Evolutionary conservation across 2,797 vertebrate genomes (phyloP).

Genomic region (Tapera naevia): DNA sequence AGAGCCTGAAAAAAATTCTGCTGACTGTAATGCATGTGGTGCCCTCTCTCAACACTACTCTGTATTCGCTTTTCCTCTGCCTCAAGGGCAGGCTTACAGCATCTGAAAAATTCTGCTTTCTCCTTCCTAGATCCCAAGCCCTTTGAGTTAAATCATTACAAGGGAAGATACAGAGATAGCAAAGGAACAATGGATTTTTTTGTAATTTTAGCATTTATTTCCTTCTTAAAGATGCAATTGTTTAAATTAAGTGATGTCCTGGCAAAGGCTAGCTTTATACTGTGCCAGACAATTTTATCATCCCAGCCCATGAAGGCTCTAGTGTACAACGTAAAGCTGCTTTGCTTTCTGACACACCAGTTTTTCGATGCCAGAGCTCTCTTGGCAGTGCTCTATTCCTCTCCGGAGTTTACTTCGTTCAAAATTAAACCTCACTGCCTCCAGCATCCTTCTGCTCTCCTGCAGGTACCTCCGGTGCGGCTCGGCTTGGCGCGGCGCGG

Average conservation of each 20-base stretch:
- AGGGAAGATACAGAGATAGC: conserved; percentile 14
- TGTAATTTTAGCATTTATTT: conserved; percentile 45
- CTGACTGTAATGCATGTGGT: background rate
- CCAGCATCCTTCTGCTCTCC: background rate
- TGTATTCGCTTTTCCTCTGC: background rate
- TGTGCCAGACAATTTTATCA: conserved; percentile 45
- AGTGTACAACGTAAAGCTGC: background rate
- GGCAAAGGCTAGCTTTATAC: background rate
- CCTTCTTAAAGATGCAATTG: conserved; percentile 16
- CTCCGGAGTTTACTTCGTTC: background rate
- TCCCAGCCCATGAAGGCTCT: conserved; percentile 8
- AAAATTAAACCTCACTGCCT: background rate
- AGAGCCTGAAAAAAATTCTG: background rate
- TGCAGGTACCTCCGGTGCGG: rapidly evolving
- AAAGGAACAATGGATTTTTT: conserved; percentile 39
- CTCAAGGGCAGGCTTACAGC: background rate
- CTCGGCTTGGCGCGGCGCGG: background rate
- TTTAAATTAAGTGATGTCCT: conserved; percentile 14
- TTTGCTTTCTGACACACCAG: conserved; percentile 1
- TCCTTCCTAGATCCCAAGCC: background rate
- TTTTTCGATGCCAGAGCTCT: background rate
- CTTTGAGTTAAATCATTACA: background rate
- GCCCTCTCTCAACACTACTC: background rate
- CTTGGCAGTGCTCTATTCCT: background rate
- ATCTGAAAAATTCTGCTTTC: background rate